Evolutionary conservation across 2,888 invertebrate species (phyloP).

Genomic region (Gisinianus flammeolus): DNA sequence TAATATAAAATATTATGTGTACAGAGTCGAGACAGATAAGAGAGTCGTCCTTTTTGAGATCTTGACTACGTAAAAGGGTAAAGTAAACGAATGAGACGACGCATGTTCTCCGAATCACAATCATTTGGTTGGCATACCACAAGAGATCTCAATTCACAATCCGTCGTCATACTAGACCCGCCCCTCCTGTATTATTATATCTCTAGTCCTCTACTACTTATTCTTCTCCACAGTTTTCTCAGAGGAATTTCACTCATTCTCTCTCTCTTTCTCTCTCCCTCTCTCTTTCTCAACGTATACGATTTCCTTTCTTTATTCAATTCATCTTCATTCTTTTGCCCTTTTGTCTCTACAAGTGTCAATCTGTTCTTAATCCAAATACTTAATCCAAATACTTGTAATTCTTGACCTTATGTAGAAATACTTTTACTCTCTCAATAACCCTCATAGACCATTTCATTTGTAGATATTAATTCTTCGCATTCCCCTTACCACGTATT

Average conservation of each 20-base stretch:
- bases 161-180: constrained; percentile 37
- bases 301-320: background rate
- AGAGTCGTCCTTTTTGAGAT: too few species aligned
- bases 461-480: too few species aligned
- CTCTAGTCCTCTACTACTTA: constrained; percentile 19
- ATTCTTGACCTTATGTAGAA: constrained; percentile 9
- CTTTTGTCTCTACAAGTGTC: constrained; percentile 27
- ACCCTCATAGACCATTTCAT: too few species aligned
- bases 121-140: constrained; percentile 23
- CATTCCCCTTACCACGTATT: too few species aligned
- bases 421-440: background rate
- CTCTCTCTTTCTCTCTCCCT: background rate
- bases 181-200: too few species aligned
- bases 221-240: constrained; percentile 18
- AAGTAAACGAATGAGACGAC: background rate
- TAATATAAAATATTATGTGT: too few species aligned
- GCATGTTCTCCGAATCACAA: background rate
- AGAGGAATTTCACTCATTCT: constrained; percentile 33
- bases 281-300: background rate
- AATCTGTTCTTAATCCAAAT: constrained; percentile 13
- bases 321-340: constrained; percentile 17
- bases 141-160: constrained; percentile 39
- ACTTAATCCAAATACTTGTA: constrained; percentile 25
- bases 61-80: too few species aligned
- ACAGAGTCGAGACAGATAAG: too few species aligned